Percentiles rank a stretch among this genome's conserved stretches.
These are phyloP conservation scores for Lithosia quadra DNA, from an alignment of 2,888 invertebrate species.

Conservation along the genomic window DNA sequence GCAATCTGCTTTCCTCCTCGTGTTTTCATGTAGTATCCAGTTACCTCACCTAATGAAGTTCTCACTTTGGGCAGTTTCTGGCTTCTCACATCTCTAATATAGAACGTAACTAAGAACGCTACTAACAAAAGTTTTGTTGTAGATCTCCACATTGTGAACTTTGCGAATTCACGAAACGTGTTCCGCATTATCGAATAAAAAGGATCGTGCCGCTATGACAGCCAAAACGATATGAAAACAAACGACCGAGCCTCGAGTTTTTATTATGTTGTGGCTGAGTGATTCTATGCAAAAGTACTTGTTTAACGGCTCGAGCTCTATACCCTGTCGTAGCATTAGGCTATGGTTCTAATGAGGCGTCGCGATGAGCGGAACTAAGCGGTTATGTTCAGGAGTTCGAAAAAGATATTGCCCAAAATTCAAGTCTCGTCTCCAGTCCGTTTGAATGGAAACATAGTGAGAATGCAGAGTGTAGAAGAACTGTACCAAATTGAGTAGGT, in stretches of 20 bases:
- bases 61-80: slow-evolving; percentile 61
- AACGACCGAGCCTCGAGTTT: slow-evolving; percentile 58
- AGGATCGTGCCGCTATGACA: slow-evolving; percentile 58
- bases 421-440: not conserved
- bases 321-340: slow-evolving; percentile 1
- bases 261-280: slow-evolving; percentile 56
- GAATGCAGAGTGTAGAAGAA: too few relatives aligned
- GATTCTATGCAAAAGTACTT: slow-evolving; percentile 27
- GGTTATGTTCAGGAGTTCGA: not conserved
- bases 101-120: slow-evolving; percentile 35
- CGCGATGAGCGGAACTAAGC: not conserved
- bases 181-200: slow-evolving; percentile 48
- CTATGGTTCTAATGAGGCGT: not conserved
- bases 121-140: slow-evolving; percentile 24
- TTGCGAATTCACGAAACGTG: slow-evolving; percentile 46
- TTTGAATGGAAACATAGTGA: too few relatives aligned
- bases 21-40: slow-evolving; percentile 85
- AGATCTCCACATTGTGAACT: slow-evolving; percentile 27
- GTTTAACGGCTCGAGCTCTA: not conserved
- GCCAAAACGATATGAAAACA: slow-evolving; percentile 65
- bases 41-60: slow-evolving; percentile 83
- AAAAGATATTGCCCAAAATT: too few relatives aligned
- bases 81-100: slow-evolving; percentile 50
- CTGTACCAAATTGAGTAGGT: too few relatives aligned
- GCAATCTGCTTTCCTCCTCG: slow-evolving; percentile 86